Base-by-base conservation (phyloP, 1,140 invertebrate genomes). In the Vanessa atalanta region DNA sequence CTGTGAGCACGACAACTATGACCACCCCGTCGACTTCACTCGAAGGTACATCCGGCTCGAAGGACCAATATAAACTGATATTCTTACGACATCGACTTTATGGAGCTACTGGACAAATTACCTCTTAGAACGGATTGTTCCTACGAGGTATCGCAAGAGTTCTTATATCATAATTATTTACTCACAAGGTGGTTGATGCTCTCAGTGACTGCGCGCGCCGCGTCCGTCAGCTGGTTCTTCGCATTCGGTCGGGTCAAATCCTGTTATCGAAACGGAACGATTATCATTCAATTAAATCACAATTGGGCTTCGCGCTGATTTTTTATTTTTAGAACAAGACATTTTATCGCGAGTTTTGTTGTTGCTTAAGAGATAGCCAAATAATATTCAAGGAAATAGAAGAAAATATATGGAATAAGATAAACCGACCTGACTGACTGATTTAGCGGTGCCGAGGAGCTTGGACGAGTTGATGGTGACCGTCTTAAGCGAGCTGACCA, bases 241-340 rank as follows among this genome's bases (percentile, higher is more conserved):
- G 96, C 95, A 87, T 98, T 98, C 0, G 98, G 97, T 60, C 98
- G 96, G 68, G 95, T 95, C 1, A 98, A 96, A 93, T 99, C 98
- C 65, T 96, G 51, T 7, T 9, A 55, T 60, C 13, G 76, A 72
- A 69, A 77, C 43, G 72, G 3, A 57, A 26, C 8, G 1, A 55
- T 20, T 55, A 3, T 20, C 9, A 55, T 51, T n/a, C 13, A 1
- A 7, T 5, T 51, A 51, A 51, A 51, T 48, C 3, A 48, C 47
- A 48, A 13, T 37, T 37, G 31, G 31, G 31, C 0, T 20, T 20
- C 20, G 20, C 20, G 20, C 20, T 20, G 20, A 20, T 20, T 20
- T 20, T 20, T 20, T 20, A 20, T 20, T 20, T 31, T 31, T 31
- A 31, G 26, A 31, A 4, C 3, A 31, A 31, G 26, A 31, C 26